phyloP scores from a whole-genome alignment of 2,888 invertebrate species.

The Himalopsyche anomala region DNA sequence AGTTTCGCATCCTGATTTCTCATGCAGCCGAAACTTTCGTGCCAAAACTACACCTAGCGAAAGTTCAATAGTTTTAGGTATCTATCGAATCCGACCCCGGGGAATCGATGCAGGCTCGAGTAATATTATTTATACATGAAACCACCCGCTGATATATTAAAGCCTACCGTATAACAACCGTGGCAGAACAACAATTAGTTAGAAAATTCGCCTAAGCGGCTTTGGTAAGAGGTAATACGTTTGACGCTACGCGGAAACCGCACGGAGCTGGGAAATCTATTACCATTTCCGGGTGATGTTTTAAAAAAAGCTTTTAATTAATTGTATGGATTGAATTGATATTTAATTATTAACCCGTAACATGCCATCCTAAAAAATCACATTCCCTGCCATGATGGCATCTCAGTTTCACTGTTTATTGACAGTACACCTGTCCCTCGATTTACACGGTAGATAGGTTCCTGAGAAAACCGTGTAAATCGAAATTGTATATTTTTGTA shows the following conservation, averaged over 20 bases:
- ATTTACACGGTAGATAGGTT: no score
- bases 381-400: no score
- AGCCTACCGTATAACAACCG: neutral
- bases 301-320: no score
- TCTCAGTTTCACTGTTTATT: no score
- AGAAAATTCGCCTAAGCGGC: neutral
- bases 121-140: slow-evolving; percentile 31
- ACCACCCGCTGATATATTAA: neutral
- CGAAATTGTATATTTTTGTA: no score
- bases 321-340: no score
- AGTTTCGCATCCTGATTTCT: slow-evolving; percentile 12
- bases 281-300: neutral
- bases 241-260: neutral
- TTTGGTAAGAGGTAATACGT: neutral
- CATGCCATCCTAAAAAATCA: no score
- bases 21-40: neutral
- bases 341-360: no score
- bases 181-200: neutral
- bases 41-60: neutral
- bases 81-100: neutral
- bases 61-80: slow-evolving; percentile 27
- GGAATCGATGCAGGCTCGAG: neutral
- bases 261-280: neutral
- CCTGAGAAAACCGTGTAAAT: no score
- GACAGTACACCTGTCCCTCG: no score